A percentile compares a stretch with the other conserved stretches of the same genome.
Conservation (phyloP, 2,797 vertebrate species). For the Falco naumanni region DNA sequence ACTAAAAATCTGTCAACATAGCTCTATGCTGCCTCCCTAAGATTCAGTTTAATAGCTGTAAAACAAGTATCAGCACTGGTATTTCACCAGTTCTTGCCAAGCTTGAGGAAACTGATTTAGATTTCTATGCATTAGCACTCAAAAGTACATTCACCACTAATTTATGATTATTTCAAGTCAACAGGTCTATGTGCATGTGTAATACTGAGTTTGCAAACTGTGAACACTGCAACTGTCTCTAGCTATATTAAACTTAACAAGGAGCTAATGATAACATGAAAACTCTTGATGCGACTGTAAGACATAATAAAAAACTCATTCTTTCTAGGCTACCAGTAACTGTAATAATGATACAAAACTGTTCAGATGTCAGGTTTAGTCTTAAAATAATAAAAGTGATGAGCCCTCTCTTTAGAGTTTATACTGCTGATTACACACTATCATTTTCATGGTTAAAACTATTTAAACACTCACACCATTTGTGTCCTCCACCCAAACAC, state of each 20-base stretch:
- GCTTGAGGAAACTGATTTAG: background rate
- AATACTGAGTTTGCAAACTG: background rate
- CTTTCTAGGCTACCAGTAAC: background rate
- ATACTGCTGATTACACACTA: background rate
- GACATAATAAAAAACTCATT: background rate
- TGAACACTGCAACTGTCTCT: background rate
- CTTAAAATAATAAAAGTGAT: background rate
- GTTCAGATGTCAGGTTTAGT: background rate
- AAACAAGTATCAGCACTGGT: background rate
- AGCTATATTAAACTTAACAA: background rate
- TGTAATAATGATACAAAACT: background rate
- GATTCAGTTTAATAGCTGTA: conserved; percentile 33
- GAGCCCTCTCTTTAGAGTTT: background rate
- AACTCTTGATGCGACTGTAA: background rate
- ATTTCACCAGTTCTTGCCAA: background rate
- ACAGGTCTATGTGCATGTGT: background rate
- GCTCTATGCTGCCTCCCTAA: conserved; percentile 68
- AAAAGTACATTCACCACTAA: background rate
- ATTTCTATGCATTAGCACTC: background rate
- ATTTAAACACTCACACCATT: background rate
- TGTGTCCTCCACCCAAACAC: background rate
- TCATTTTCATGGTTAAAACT: background rate
- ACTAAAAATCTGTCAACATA: background rate
- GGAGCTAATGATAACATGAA: background rate
- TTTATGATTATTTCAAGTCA: background rate